A percentile compares a stretch with the other conserved stretches of the same genome.
phyloP scores from a whole-genome alignment of 1,140 invertebrate genomes.

The Tribolium madens region DNA sequence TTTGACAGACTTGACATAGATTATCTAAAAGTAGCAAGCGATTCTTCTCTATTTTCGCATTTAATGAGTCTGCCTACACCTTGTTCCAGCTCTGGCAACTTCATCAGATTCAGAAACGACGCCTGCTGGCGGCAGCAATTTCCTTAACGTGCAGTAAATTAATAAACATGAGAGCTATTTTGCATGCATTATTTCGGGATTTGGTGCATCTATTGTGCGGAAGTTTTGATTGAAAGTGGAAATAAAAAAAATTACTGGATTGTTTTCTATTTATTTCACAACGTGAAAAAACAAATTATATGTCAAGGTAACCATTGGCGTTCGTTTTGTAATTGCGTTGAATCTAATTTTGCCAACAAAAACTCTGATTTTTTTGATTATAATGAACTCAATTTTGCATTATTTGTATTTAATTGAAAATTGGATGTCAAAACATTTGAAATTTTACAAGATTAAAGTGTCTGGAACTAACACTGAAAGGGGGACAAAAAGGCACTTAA shows the following conservation, averaged over 20 bases:
- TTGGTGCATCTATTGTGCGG: too few relatives aligned
- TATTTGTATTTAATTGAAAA: background rate
- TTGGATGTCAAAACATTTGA: background rate
- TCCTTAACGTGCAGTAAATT: background rate
- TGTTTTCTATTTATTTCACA: background rate
- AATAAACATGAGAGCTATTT: background rate
- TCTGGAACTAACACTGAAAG: background rate
- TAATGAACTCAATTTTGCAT: background rate
- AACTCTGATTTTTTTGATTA: background rate
- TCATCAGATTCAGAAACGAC: background rate
- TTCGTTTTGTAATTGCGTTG: background rate
- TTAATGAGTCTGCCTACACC: background rate
- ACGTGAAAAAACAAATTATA: background rate
- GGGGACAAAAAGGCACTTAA: slow-evolving; percentile 4
- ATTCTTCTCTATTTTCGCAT: background rate
- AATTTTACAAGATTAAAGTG: background rate
- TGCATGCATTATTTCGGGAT: background rate
- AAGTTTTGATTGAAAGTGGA: background rate
- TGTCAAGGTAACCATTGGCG: background rate
- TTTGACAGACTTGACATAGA: slow-evolving; percentile 4
- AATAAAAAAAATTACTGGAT: background rate
- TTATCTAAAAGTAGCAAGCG: background rate
- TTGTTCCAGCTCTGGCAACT: background rate
- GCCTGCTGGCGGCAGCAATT: background rate
- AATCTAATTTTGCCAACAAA: background rate